Evolutionary conservation across 2,797 vertebrate species (phyloP).

Genomic region (Choloepus didactylus): DNA sequence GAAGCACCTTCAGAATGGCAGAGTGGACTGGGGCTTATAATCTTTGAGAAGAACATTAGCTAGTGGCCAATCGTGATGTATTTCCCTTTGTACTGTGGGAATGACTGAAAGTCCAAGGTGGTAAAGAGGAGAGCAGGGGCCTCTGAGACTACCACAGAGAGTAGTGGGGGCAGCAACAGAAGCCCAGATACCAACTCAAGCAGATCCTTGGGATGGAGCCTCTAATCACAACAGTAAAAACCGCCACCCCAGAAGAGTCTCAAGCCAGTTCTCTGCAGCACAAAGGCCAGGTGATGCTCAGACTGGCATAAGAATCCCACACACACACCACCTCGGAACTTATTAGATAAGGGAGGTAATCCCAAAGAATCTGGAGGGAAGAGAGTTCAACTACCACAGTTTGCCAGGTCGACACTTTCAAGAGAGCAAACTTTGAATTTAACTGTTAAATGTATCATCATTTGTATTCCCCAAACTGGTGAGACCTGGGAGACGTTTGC

Average conservation of each 20-base stretch:
- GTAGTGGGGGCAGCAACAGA: background rate
- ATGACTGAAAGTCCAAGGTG: background rate
- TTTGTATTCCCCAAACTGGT: conserved; percentile 25
- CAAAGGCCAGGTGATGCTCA: background rate
- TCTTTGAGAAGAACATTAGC: background rate
- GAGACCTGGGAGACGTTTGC: background rate
- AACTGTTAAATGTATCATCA: background rate
- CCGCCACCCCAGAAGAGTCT: accelerated
- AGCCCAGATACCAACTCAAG: background rate
- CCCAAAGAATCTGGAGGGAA: background rate
- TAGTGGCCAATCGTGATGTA: background rate
- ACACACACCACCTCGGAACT: background rate
- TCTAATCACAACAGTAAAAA: no score
- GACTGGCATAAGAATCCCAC: background rate
- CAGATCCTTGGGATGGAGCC: background rate
- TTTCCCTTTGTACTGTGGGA: background rate
- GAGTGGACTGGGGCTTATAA: background rate
- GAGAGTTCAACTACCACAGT: background rate
- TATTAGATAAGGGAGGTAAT: background rate
- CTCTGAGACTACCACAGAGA: background rate
- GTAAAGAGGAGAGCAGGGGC: background rate
- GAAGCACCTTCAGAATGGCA: background rate
- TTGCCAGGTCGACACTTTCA: background rate
- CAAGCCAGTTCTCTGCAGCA: background rate
- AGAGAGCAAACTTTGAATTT: background rate